Conservation (phyloP, 2,113 vertebrate genomes). For the Hypomesus transpacificus region DNA sequence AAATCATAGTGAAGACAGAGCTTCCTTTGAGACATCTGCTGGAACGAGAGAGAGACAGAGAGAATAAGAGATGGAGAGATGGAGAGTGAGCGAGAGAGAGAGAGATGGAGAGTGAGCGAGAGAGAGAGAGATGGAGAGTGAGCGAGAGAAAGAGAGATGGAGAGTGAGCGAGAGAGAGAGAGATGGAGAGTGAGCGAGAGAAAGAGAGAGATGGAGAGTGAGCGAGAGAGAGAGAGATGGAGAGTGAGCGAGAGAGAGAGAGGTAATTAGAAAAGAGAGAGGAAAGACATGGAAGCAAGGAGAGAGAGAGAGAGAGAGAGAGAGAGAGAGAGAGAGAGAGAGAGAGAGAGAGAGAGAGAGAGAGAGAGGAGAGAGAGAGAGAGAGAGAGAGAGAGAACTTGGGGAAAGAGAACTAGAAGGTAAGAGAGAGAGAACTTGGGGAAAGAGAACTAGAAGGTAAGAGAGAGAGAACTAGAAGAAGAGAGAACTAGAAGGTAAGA, state of each 20-base stretch:
- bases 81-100: slow-evolving; percentile 29
- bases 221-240: too few species aligned
- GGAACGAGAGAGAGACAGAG: background rate
- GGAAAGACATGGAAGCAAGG: slow-evolving; percentile 41
- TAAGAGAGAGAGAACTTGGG: background rate
- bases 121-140: background rate
- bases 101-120: background rate
- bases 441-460: slow-evolving; percentile 8
- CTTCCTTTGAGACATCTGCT: too few species aligned
- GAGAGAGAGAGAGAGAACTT: background rate
- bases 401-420: slow-evolving; percentile 22
- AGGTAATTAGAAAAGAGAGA: slow-evolving; percentile 15
- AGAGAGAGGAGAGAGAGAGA: background rate
- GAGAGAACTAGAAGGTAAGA: background rate
- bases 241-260: slow-evolving; percentile 2
- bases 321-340: slow-evolving; percentile 6
- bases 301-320: background rate
- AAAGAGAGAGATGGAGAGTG: too few species aligned
- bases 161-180: background rate
- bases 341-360: background rate
- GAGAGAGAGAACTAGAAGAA: background rate
- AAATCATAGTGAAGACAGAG: too few species aligned
- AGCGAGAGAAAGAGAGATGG: background rate
- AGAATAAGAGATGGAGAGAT: background rate
- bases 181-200: background rate